phyloP scores from a whole-genome alignment of 2,888 invertebrate genomes.

The Meliscaeva auricollis region DNA sequence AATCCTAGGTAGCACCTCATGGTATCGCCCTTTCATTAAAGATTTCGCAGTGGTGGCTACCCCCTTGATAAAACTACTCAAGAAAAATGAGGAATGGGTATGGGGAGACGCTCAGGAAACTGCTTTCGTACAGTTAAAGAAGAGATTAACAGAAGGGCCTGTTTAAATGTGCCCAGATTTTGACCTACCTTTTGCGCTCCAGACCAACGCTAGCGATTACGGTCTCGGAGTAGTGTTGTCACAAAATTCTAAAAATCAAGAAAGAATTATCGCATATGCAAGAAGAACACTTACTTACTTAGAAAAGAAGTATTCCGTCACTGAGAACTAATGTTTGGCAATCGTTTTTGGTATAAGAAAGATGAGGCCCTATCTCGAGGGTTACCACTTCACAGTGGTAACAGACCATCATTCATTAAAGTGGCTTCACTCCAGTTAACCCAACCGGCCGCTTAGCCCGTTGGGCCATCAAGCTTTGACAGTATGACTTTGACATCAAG shows the following conservation, averaged over 20 bases:
- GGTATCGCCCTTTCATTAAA: conserved; percentile 52
- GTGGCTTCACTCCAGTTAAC: not conserved
- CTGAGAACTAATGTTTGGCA: not conserved
- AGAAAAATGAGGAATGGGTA: conserved; percentile 43
- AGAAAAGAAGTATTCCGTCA: not conserved
- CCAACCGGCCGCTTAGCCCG: not conserved
- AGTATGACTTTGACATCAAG: not conserved
- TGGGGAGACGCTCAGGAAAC: conserved; percentile 35
- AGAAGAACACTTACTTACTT: not conserved
- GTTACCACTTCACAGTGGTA: not conserved
- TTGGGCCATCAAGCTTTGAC: not conserved
- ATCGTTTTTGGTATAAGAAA: not conserved
- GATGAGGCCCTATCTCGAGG: not conserved
- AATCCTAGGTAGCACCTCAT: conserved; percentile 36
- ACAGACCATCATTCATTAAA: not conserved
- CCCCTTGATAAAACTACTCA: conserved; percentile 35
- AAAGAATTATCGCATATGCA: not conserved
- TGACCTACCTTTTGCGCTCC: conserved; percentile 17
- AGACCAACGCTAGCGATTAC: conserved; percentile 40
- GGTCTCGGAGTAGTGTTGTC: not conserved
- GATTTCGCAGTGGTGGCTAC: conserved; percentile 9
- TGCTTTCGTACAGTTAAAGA: conserved; percentile 38
- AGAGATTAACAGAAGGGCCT: too few species aligned
- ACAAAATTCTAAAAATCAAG: too few species aligned
- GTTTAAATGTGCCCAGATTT: conserved; percentile 35